Evolutionary conservation across 35 echinoderm and acorn worm species (phyloP), one percentile per base, ranked within the genome.

Genomic region (Heliocidaris erythrogramma): DNA sequence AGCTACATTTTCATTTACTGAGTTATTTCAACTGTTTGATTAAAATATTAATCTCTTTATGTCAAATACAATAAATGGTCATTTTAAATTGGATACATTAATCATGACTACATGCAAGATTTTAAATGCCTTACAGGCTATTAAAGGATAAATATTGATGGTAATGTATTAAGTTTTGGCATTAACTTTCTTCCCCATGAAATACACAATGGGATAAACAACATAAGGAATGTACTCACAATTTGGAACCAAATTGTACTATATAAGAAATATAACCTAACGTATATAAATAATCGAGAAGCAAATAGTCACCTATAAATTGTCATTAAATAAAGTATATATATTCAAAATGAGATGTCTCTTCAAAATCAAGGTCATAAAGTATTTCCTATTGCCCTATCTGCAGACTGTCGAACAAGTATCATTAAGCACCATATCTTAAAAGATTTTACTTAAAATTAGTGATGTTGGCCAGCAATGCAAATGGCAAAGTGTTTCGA

Each of bases 171-270:
- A 89, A 89, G 65, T 78, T 78, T 60, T 78, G 65, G 65, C 65
- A 78, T 78, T n/a, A 56, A 14, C 27, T 24, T 78, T 21, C 27
- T 78, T n/a, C 65, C 65, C 65, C 21, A 42, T 78, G 18, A 78
- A 78, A 78, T 78, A 89, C 9, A 48, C 32, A 89, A 32, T 89
- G 87, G 87, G 47, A 31, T 89, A 7, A 18, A 13, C 47, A 48
- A 47, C 30, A 47, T 18, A 89, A 89, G 87, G 87, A 89, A 89
- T 89, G 87, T 89, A 89, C 87, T 89, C 87, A 89, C 31, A 48
- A 48, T 89, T 27, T 48, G 47, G 47, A 48, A 48, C 47, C 31
- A 11, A 47, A 32, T 13, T 12, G 8, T 32, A 32, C 14, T 47
- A 32, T 47, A 89, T 84, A 84, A 84, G 69, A 84, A 84, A 29